Evolutionary conservation across 2,888 invertebrate species (phyloP).

Genomic region (Meloe dianella): DNA sequence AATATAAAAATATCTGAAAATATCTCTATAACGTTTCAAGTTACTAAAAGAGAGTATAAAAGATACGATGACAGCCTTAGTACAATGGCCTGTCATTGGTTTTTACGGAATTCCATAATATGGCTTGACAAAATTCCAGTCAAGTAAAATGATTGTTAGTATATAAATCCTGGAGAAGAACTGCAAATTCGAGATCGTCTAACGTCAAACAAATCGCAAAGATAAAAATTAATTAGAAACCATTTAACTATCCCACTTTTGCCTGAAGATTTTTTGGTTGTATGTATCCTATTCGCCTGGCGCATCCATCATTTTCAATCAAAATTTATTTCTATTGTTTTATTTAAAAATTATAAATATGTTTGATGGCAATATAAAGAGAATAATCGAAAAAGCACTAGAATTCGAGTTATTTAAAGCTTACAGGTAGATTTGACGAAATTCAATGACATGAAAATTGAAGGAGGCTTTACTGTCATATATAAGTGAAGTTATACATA

Average conservation of each 20-base stretch:
- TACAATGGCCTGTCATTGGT: neutral
- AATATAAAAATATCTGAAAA: neutral
- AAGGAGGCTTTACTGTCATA: slow-evolving; percentile 30
- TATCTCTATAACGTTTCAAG: neutral
- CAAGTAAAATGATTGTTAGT: no score
- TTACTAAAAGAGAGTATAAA: no score
- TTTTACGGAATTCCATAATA: neutral
- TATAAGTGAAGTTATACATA: slow-evolving; percentile 32
- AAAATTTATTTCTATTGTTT: neutral
- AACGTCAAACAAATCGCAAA: neutral
- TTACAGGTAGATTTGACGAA: neutral
- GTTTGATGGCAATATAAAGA: neutral
- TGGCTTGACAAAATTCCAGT: neutral
- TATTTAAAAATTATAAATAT: neutral
- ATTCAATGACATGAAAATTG: slow-evolving; percentile 29
- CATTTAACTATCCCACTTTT: no score
- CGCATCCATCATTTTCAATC: neutral
- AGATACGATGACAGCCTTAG: neutral
- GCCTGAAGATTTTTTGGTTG: no score
- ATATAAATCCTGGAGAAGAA: no score
- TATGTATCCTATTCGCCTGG: neutral
- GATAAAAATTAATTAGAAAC: neutral
- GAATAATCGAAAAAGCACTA: neutral
- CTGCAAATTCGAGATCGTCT: neutral
- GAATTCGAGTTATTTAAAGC: neutral